Percentiles rank a stretch among this genome's conserved stretches.
These are phyloP conservation scores for Drosophila suzukii DNA, from an alignment of 1,140 invertebrate species.

Conservation along the genomic window DNA sequence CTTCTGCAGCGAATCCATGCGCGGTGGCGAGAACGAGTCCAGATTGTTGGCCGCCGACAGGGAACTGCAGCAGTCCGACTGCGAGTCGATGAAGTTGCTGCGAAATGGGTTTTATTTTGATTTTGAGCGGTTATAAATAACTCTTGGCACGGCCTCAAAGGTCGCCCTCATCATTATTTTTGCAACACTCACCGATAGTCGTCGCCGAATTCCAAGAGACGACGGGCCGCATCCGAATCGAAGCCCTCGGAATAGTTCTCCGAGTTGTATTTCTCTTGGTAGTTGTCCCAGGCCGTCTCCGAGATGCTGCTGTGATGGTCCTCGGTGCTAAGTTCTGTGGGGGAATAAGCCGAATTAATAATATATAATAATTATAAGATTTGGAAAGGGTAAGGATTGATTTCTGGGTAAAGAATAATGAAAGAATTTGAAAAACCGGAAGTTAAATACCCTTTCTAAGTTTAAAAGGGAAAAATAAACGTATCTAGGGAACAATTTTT, in stretches of 20 bases:
- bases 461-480: not conserved
- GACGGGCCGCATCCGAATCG: slow-evolving; percentile 92
- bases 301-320: slow-evolving; percentile 92
- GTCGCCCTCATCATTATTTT: slow-evolving; percentile 11
- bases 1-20: slow-evolving; percentile 82
- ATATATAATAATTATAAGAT: not conserved
- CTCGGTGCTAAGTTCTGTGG: slow-evolving; percentile 85
- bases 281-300: slow-evolving; percentile 92
- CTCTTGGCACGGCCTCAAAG: slow-evolving; percentile 26
- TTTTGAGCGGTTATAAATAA: slow-evolving; percentile 60
- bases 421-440: not conserved
- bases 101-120: not conserved
- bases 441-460: not conserved
- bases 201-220: slow-evolving; percentile 94
- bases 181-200: slow-evolving; percentile 90
- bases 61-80: slow-evolving; percentile 92
- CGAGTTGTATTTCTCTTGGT: slow-evolving; percentile 96
- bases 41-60: slow-evolving; percentile 88
- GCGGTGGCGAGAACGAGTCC: slow-evolving; percentile 86
- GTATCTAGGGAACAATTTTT: too few species aligned
- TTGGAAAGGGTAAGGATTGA: too few species aligned
- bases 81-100: slow-evolving; percentile 91
- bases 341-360: not conserved
- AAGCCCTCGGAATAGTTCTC: slow-evolving; percentile 96
- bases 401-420: not conserved